Evolutionary conservation across 2,113 vertebrate genomes (phyloP).

Genomic region (Argyrosomus japonicus): DNA sequence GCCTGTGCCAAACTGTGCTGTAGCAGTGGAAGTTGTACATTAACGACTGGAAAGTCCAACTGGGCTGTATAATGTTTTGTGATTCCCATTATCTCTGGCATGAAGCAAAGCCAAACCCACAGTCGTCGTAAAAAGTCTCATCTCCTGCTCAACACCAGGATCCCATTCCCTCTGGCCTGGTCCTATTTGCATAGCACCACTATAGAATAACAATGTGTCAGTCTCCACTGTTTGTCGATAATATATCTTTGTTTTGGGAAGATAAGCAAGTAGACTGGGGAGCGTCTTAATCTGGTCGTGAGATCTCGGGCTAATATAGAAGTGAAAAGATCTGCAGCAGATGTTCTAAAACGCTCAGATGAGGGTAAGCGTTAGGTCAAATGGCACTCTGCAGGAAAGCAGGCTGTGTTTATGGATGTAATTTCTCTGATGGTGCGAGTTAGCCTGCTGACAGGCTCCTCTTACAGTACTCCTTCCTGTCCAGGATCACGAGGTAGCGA

Average conservation of each 20-base stretch:
- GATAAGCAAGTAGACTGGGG: conserved; percentile 41
- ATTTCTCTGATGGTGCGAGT: conserved; percentile 58
- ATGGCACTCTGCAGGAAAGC: conserved; percentile 57
- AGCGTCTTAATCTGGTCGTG: conserved; percentile 40
- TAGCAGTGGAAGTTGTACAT: conserved; percentile 17
- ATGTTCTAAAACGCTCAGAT: conserved; percentile 48
- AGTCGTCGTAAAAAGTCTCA: conserved; percentile 24
- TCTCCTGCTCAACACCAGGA: conserved; percentile 35
- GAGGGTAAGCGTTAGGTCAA: conserved; percentile 57
- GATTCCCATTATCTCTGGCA: conserved; percentile 54
- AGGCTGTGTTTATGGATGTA: conserved; percentile 63
- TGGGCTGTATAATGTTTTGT: conserved; percentile 41
- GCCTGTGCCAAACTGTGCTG: background rate
- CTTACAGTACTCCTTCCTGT: conserved; percentile 40
- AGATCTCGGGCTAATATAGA: conserved; percentile 66
- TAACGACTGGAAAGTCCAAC: conserved; percentile 22
- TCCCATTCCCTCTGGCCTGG: conserved; percentile 13
- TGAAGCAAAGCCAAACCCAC: conserved; percentile 29
- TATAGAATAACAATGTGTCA: conserved; percentile 49
- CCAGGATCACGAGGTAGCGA: conserved; percentile 31
- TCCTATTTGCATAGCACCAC: conserved; percentile 54
- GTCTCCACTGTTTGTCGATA: conserved; percentile 46
- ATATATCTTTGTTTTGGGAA: conserved; percentile 69
- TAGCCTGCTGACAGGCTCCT: conserved; percentile 41
- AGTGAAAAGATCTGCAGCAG: conserved; percentile 56